Conservation (phyloP, 2,888 invertebrate species). For the Mongoloraphidia duomilia region DNA sequence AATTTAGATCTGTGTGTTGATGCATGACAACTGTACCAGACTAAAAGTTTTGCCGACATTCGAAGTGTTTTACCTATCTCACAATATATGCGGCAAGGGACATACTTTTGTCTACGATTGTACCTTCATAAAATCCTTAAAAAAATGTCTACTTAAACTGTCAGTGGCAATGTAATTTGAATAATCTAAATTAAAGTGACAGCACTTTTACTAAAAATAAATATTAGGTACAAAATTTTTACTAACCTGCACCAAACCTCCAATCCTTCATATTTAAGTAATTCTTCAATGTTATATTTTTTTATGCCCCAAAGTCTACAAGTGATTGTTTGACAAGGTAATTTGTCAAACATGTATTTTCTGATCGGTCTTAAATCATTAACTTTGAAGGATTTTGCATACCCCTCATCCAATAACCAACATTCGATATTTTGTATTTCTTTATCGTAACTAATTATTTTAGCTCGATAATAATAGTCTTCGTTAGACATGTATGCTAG, state of each 20-base stretch:
- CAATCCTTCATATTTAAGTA: constrained; percentile 1
- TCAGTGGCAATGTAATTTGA: too few relatives aligned
- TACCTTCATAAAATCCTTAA: too few relatives aligned
- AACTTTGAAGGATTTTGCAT: not conserved
- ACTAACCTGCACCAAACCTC: too few relatives aligned
- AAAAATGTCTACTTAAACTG: too few relatives aligned
- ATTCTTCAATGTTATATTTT: not conserved
- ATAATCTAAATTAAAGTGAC: too few relatives aligned
- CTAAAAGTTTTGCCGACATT: too few relatives aligned
- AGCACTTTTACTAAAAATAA: too few relatives aligned
- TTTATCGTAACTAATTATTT: not conserved
- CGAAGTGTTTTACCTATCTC: constrained; percentile 1
- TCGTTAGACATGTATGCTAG: not conserved
- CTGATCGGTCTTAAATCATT: not conserved
- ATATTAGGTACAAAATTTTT: too few relatives aligned
- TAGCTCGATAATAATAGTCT: not conserved
- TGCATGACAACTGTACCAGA: too few relatives aligned
- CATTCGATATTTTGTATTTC: not conserved
- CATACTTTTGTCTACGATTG: too few relatives aligned
- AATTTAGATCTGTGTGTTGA: too few relatives aligned
- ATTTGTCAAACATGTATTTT: not conserved
- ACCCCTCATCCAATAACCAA: constrained; percentile 3
- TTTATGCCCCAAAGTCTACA: constrained; percentile 2
- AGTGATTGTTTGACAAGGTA: not conserved
- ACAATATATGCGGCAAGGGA: too few relatives aligned